Base-by-base conservation (phyloP, 2,797 vertebrate species). In the Platalea minor region DNA sequence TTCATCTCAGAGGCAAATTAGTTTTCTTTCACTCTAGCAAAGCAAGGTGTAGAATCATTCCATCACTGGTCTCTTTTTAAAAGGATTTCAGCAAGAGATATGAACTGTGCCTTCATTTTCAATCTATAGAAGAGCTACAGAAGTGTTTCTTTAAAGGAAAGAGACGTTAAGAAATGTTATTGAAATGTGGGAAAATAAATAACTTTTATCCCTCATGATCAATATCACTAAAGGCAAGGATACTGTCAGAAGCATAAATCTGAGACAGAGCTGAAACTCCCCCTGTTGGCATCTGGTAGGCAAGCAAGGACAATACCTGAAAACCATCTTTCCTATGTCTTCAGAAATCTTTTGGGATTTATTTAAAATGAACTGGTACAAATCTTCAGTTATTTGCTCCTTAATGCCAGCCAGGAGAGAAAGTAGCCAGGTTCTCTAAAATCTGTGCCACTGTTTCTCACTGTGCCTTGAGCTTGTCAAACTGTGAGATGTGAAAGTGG, bases 241-340 rank as follows among this genome's bases (percentile, higher is more conserved):
- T 46, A 61, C 35, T 59, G 51, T 50, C 76, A 87, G 76, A 78
- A 74, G 59, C 67, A 76, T 45, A 64, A 95, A 94, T 87, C 72
- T 94, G 89, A 95, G 91, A 90, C 94, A 94, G 96, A 97, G 85
- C 94, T 97, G 95, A 97, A 97, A 97, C 96, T 97, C 97, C 97
- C 96, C 95, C 96, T 97, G 83, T 97, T 97, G 96, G 93, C 80
- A 80, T 48, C 63, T 64, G 50, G 17, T 43, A 39, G 45, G 48
- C 79, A 80, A 73, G 85, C 85, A 67, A 85, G 41, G 37, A 53
- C 78, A 60, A 18, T 46, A 78, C 50, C 39, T 41, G 53, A 78
- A 94, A 91, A 72, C 17, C 19, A 35, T 28, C 25, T 61, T 69
- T 17, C n/a, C 77, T n/a, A 10, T 5, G 17, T 25, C 68, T 70